Percentiles rank a stretch among this genome's conserved stretches.
Conservation (phyloP, 2,797 vertebrate genomes). For the Sebastolobus altivelis region DNA sequence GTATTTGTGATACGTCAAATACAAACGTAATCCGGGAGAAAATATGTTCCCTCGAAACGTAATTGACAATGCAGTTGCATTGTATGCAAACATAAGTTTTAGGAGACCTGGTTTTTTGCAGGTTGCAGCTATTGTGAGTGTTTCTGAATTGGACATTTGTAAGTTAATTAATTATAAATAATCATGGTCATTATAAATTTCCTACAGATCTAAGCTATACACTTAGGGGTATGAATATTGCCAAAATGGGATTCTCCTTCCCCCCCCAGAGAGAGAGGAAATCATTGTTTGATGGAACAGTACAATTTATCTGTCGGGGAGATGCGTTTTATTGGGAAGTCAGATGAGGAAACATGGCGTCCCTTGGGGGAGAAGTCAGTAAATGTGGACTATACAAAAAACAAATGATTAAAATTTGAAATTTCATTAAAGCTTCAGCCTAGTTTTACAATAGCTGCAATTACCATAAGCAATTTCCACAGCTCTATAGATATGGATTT, state of each 20-base stretch:
- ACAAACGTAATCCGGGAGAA: fast-evolving
- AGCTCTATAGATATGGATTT: constrained; percentile 79
- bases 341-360: constrained; percentile 58
- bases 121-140: neutral
- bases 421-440: constrained; percentile 78
- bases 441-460: constrained; percentile 78
- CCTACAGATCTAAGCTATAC: constrained; percentile 14
- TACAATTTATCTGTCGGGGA: constrained; percentile 53
- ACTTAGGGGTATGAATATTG: constrained; percentile 14
- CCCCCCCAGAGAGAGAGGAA: constrained; percentile 29
- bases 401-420: constrained; percentile 77
- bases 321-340: constrained; percentile 52
- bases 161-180: neutral
- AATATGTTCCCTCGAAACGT: neutral
- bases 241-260: constrained; percentile 24
- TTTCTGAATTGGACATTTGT: neutral
- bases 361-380: constrained; percentile 40
- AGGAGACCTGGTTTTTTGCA: fast-evolving
- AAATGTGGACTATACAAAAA: constrained; percentile 65
- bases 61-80: fast-evolving
- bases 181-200: constrained; percentile 21
- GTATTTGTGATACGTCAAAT: neutral
- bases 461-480: constrained; percentile 81
- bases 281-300: constrained; percentile 54
- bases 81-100: too few relatives aligned